A percentile compares a stretch with the other conserved stretches of the same genome.
Evolutionary conservation across 1,140 invertebrate species (phyloP).

Genomic region (Eurosta solidaginis): DNA sequence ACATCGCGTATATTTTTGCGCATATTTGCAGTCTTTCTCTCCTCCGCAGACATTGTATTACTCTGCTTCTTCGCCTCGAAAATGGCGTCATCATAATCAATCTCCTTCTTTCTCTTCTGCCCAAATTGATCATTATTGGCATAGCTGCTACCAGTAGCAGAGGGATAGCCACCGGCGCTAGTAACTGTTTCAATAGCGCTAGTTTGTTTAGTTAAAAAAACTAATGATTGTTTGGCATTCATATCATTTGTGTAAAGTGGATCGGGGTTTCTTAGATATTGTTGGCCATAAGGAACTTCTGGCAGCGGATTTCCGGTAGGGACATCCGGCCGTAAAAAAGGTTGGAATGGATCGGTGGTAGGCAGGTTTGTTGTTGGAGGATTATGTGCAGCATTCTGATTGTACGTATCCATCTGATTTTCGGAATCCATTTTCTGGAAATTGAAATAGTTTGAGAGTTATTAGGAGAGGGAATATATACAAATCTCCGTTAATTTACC

Average conservation of each 20-base stretch:
- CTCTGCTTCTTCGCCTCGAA: not conserved
- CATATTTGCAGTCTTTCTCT: conserved; percentile 71
- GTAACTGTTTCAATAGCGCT: not conserved
- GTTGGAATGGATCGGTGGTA: not conserved
- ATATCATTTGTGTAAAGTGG: not conserved
- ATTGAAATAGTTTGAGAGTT: not conserved
- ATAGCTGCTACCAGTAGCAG: not conserved
- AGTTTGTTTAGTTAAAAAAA: not conserved
- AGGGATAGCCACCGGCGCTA: too few relatives aligned
- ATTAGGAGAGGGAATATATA: not conserved
- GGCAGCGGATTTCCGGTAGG: not conserved
- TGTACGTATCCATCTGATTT: conserved; percentile 19
- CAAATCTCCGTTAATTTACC: too few relatives aligned
- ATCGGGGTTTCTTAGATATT: conserved; percentile 8
- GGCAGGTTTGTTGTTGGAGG: not conserved
- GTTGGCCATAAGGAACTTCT: conserved; percentile 1
- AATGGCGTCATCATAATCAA: not conserved
- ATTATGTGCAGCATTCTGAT: not conserved
- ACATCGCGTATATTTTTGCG: conserved; percentile 88
- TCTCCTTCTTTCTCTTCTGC: not conserved
- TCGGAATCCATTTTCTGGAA: conserved; percentile 2
- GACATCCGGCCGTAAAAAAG: not conserved
- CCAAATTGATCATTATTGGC: not conserved
- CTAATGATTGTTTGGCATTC: conserved; percentile 4
- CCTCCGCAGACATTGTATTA: conserved; percentile 49